A percentile compares a stretch with the other conserved stretches of the same genome.
These are phyloP conservation scores for Ptilorrhoa leucosticta DNA, from an alignment of 2,113 vertebrate genomes.

Conservation along the genomic window DNA sequence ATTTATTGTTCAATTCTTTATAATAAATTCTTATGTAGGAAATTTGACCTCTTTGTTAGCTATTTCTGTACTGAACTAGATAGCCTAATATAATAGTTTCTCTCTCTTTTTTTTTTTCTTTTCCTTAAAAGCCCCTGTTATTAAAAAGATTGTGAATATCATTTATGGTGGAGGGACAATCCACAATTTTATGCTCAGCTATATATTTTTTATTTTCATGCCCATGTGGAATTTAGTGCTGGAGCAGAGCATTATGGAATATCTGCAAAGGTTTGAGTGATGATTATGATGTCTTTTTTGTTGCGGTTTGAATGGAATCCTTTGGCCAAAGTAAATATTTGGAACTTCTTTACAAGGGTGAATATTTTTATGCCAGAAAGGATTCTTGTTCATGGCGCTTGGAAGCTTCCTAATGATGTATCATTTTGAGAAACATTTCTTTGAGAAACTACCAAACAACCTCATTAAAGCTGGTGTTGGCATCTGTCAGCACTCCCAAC, in stretches of 20 bases:
- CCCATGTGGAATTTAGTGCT: not conserved
- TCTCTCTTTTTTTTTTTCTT: accelerated
- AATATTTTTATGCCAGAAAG: not conserved
- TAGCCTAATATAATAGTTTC: not conserved
- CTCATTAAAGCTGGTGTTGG: not conserved
- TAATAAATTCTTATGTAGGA: not conserved
- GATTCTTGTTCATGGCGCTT: not conserved
- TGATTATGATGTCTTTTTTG: not conserved
- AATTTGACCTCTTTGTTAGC: not conserved
- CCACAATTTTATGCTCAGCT: not conserved
- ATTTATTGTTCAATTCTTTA: not conserved
- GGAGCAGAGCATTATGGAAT: not conserved
- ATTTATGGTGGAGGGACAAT: not conserved
- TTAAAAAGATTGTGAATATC: not conserved
- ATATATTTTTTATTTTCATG: not conserved
- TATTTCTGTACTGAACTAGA: not conserved
- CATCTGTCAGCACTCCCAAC: not conserved
- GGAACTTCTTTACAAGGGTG: not conserved
- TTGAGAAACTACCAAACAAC: not conserved
- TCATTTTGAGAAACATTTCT: not conserved
- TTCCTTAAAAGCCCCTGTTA: not conserved
- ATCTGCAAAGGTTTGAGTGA: not conserved
- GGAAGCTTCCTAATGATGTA: not conserved
- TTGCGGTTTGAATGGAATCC: not conserved
- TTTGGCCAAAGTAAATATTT: not conserved